Percentiles rank a stretch among this genome's conserved stretches.
Conservation (phyloP, 2,888 invertebrate genomes). For the Bembecia ichneumoniformis region DNA sequence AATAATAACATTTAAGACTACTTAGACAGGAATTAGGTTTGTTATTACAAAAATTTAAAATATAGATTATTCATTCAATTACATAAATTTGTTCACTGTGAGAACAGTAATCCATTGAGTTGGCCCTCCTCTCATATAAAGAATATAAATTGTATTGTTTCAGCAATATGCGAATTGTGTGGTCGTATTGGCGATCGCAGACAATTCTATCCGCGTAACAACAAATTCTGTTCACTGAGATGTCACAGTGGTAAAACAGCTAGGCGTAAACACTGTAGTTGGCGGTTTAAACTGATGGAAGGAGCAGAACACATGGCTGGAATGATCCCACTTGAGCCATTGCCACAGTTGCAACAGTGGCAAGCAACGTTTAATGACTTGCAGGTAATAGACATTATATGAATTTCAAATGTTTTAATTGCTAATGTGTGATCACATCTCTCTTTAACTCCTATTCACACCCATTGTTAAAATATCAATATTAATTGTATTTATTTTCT, state of each 20-base stretch:
- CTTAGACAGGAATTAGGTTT: no score
- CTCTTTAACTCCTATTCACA: no score
- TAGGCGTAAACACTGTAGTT: slow-evolving; percentile 38
- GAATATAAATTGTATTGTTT: slow-evolving; percentile 8
- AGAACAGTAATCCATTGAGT: no score
- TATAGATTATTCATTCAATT: no score
- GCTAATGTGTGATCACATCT: no score
- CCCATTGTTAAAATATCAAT: no score
- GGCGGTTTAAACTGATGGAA: slow-evolving; percentile 63
- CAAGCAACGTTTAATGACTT: slow-evolving; percentile 49
- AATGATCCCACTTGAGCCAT: slow-evolving; percentile 60
- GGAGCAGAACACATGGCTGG: slow-evolving; percentile 63
- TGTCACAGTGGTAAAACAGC: slow-evolving; percentile 41
- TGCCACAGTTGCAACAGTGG: slow-evolving; percentile 65
- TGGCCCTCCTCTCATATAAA: no score
- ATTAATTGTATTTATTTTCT: no score
- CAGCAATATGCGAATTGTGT: slow-evolving; percentile 64
- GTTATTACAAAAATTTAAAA: no score
- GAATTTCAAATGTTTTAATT: no score
- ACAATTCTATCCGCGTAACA: slow-evolving; percentile 52
- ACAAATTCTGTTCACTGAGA: slow-evolving; percentile 54
- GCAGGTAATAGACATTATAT: slow-evolving; percentile 30
- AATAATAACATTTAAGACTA: no score
- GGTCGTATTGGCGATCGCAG: slow-evolving; percentile 53
- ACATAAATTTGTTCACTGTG: no score